Evolutionary conservation across 1,140 invertebrate genomes (phyloP).

Genomic region (Aphelenchoides fujianensis): DNA sequence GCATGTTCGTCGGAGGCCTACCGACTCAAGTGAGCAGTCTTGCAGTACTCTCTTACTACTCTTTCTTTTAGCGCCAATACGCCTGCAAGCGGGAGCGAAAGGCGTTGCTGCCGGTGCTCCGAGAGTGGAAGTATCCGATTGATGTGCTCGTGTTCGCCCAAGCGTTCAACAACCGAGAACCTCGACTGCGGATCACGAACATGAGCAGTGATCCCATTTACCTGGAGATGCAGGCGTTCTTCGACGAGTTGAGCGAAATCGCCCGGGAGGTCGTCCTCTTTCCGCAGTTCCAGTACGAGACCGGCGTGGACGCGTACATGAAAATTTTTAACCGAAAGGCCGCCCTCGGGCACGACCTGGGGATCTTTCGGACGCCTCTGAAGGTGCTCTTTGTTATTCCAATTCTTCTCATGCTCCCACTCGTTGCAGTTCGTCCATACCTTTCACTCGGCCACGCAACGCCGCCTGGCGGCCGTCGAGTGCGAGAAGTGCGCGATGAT

Average conservation of each 20-base stretch:
- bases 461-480: not conserved
- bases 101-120: not conserved
- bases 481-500: not conserved
- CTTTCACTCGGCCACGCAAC: not conserved
- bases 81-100: not conserved
- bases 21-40: not conserved
- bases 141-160: not conserved
- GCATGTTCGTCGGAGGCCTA: not conserved
- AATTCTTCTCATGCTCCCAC: not conserved
- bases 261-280: not conserved
- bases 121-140: not conserved
- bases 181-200: not conserved
- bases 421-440: not conserved
- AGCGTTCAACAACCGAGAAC: not conserved
- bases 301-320: not conserved
- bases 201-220: not conserved
- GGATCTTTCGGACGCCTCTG: not conserved
- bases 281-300: not conserved
- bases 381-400: conserved; percentile 11
- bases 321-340: not conserved
- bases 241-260: conserved; percentile 4
- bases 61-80: not conserved
- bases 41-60: not conserved
- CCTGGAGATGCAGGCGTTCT: not conserved
- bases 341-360: not conserved